Percentiles rank a stretch among this genome's conserved stretches.
Conservation (phyloP, 2,888 invertebrate genomes). For the Gibbula magus region DNA sequence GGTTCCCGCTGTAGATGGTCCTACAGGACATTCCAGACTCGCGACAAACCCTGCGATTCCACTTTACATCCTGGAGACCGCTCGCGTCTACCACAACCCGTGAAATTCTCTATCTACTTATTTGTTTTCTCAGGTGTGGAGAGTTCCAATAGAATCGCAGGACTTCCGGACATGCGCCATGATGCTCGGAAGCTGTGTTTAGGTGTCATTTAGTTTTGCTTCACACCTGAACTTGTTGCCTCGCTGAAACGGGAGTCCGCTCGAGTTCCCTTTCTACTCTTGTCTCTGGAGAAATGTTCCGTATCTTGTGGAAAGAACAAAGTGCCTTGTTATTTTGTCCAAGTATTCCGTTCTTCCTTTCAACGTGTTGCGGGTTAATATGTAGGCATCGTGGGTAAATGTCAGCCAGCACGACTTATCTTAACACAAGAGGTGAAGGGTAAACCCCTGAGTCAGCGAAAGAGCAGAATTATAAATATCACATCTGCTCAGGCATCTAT, state of each 20-base stretch:
- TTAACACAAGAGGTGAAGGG: too few species aligned
- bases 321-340: not conserved
- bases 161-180: slow-evolving; percentile 15
- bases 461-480: too few species aligned
- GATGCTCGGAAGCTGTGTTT: not conserved
- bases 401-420: not conserved
- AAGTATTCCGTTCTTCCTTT: not conserved
- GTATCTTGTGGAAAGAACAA: slow-evolving; percentile 8
- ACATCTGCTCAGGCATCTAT: too few species aligned
- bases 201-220: not conserved
- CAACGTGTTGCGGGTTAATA: not conserved
- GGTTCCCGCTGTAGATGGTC: not conserved
- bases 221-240: not conserved
- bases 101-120: slow-evolving; percentile 15
- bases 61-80: not conserved
- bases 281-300: not conserved
- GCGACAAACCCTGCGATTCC: slow-evolving; percentile 13
- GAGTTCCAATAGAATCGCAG: not conserved
- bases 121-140: slow-evolving; percentile 7
- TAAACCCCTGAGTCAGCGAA: too few species aligned
- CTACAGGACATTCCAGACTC: not conserved
- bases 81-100: slow-evolving; percentile 6
- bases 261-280: not conserved
- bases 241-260: not conserved
- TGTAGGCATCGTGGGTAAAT: not conserved